Percentiles rank a stretch among this genome's conserved stretches.
Evolutionary conservation across 2,888 invertebrate species (phyloP).

Genomic region (Thymelicus acteon): DNA sequence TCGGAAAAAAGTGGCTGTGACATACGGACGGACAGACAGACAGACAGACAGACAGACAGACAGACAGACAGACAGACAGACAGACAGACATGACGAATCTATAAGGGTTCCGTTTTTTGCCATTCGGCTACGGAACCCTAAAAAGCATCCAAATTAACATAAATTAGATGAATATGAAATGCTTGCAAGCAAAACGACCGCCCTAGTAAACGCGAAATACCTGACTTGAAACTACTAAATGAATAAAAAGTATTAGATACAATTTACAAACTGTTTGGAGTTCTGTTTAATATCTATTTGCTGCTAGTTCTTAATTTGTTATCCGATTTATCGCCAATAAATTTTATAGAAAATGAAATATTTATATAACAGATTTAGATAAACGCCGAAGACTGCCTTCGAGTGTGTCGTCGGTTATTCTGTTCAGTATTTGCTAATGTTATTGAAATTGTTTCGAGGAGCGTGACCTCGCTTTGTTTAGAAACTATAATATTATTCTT

Average conservation of each 20-base stretch:
- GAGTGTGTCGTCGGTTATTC: conserved; percentile 18
- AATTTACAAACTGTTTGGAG: conserved; percentile 35
- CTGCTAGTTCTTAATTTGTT: conserved; percentile 4
- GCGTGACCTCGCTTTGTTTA: too few relatives aligned
- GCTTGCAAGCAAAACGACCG: not conserved
- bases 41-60: too few relatives aligned
- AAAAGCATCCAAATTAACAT: too few relatives aligned
- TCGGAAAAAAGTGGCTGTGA: too few relatives aligned
- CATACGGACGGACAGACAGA: too few relatives aligned
- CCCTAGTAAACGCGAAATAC: conserved; percentile 60
- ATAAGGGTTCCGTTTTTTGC: too few relatives aligned
- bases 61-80: too few relatives aligned
- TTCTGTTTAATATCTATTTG: conserved; percentile 34
- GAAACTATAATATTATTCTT: too few relatives aligned
- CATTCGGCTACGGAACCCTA: too few relatives aligned
- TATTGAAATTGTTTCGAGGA: conserved; percentile 20
- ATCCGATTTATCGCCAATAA: conserved; percentile 29
- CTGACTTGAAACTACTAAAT: conserved; percentile 47
- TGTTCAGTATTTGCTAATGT: conserved; percentile 22
- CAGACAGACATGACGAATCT: too few relatives aligned
- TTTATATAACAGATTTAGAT: conserved; percentile 19
- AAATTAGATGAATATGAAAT: too few relatives aligned
- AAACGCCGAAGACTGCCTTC: conserved; percentile 16
- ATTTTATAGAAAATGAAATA: conserved; percentile 30
- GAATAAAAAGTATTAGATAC: conserved; percentile 36